Evolutionary conservation across 2,888 invertebrate species (phyloP).

Genomic region (Hyposoter didymator): DNA sequence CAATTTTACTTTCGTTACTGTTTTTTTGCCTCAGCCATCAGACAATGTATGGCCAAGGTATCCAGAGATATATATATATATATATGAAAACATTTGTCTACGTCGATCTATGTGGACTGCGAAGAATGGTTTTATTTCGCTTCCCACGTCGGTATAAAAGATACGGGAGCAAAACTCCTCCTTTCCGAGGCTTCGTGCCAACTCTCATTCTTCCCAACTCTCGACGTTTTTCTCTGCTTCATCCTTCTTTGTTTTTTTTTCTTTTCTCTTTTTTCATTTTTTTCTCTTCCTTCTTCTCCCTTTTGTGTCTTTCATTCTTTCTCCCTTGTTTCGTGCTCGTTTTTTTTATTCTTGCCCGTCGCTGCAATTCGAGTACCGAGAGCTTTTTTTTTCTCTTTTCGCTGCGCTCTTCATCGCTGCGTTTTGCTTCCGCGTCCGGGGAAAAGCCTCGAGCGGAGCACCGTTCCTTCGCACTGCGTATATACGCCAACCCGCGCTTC

Average conservation of each 20-base stretch:
- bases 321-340: background rate
- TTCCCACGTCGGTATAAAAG: conserved; percentile 63
- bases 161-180: conserved; percentile 50
- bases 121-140: conserved; percentile 63
- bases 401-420: background rate
- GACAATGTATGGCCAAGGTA: background rate
- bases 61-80: background rate
- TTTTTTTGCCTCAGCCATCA: background rate
- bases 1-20: conserved; percentile 10
- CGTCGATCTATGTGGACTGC: conserved; percentile 28
- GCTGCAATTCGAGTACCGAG: conserved; percentile 55
- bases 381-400: conserved; percentile 29
- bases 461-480: conserved; percentile 43
- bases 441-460: conserved; percentile 63
- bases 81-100: conserved; percentile 41
- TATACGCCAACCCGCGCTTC: conserved; percentile 15
- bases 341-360: conserved; percentile 23
- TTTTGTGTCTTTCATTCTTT: conserved; percentile 5
- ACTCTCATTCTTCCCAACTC: conserved; percentile 52
- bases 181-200: conserved; percentile 62
- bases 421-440: conserved; percentile 69
- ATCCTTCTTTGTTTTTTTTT: background rate
- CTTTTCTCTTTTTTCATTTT: background rate
- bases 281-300: background rate
- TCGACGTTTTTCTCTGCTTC: background rate